Evolutionary conservation across 2,113 vertebrate genomes (phyloP), one percentile per base, ranked within the genome.

Genomic region (Poeciliopsis turrubarensis): DNA sequence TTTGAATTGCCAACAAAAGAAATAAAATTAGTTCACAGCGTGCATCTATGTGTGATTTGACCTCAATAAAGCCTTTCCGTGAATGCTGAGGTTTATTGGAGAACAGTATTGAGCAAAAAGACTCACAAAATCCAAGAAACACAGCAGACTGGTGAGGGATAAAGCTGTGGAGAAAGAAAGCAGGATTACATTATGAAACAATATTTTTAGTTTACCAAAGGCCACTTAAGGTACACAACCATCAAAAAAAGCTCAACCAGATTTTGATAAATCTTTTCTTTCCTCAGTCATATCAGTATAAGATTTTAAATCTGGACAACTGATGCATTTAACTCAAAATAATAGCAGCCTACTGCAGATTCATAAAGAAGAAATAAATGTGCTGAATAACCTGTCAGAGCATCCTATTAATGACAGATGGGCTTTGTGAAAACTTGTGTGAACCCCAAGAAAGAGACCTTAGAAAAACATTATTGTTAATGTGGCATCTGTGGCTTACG

Each of bases 401-500:
- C 91, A 87, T 89, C 87, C 90, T 86, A 92, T 92, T 92, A 87
- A 90, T 86, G 89, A 79, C 93, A 93, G 93, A 92, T 92, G 93
- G 91, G 76, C 83, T 89, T 79, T 89, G 91, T 82, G 87, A 89
- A 83, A 4, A 57, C 79, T 79, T 79, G 84, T 90, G 87, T 89
- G 89, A 86, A 88, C 83, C 86, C 22, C 84, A 78, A 88, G 88
- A 92, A 93, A 93, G 92, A 88, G 84, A 77, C 85, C 91, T 89
- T 92, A 88, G 83, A 92, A 91, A 94, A 94, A 95, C 93, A 94
- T 91, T 92, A 92, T 93, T 94, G 87, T 91, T 81, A 78, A 76
- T 67, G 29, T 25, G 64, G 79, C 79, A 72, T 89, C 91, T 89
- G 85, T 76, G 65, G 73, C 81, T 84, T 75, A 72, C 34, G 64